Percentiles rank a stretch among this genome's conserved stretches.
These are phyloP conservation scores for Myzus persicae DNA, from an alignment of 1,140 invertebrate species.

Conservation along the genomic window DNA sequence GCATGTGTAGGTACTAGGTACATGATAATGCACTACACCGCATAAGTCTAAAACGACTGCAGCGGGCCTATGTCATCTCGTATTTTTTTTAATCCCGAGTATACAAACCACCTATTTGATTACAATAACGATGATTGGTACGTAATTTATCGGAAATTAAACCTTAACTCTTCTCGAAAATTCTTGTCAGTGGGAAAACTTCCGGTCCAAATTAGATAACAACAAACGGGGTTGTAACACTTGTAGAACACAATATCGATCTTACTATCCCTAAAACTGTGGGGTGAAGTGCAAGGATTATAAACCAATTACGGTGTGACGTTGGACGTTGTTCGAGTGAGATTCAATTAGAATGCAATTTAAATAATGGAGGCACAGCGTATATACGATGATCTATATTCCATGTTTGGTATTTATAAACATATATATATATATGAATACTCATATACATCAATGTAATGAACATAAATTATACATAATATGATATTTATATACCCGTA, in stretches of 20 bases:
- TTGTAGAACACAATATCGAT: background rate
- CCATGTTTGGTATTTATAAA: too few species aligned
- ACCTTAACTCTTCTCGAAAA: background rate
- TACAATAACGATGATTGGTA: background rate
- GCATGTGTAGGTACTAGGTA: too few species aligned
- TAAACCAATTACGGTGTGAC: background rate
- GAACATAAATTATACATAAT: too few species aligned
- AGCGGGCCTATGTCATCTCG: too few species aligned
- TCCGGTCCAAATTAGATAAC: background rate
- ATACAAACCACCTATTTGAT: background rate
- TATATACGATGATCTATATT: background rate
- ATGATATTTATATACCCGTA: too few species aligned
- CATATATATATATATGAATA: too few species aligned
- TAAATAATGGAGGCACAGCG: background rate
- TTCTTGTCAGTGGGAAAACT: background rate
- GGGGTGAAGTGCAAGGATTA: background rate
- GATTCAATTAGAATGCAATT: constrained; percentile 28
- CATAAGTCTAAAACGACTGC: background rate
- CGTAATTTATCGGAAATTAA: constrained; percentile 30
- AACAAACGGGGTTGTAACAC: background rate
- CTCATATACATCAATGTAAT: too few species aligned
- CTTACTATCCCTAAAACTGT: background rate
- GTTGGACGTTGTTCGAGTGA: background rate
- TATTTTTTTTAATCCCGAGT: background rate
- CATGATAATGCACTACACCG: too few species aligned